These are phyloP conservation scores for Neotoma lepida DNA, from an alignment of 2,113 vertebrate genomes.

Conservation along the genomic window DNA sequence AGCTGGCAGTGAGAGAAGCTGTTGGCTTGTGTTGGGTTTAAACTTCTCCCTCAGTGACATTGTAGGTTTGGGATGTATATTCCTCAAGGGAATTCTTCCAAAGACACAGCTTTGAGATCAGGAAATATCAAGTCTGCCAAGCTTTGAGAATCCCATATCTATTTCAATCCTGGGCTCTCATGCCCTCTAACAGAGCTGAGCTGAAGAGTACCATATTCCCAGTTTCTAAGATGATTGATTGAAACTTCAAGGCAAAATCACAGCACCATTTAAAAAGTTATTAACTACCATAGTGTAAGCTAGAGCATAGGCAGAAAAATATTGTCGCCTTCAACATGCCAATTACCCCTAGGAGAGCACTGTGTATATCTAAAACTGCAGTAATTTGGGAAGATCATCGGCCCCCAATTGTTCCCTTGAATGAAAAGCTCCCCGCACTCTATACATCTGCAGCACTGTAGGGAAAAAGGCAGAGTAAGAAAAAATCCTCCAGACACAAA, in stretches of 20 bases:
- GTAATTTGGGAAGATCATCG: not conserved
- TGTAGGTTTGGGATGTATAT: not conserved
- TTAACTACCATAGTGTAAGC: not conserved
- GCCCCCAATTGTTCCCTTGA: not conserved
- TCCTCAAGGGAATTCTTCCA: not conserved
- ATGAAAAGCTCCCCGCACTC: not conserved
- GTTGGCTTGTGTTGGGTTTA: not conserved
- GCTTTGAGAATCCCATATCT: not conserved
- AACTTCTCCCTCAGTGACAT: not conserved
- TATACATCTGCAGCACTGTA: fast-evolving
- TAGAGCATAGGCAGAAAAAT: not conserved
- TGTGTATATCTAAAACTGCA: too few relatives aligned
- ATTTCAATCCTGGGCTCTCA: not conserved
- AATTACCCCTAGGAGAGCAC: not conserved
- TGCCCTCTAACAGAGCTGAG: not conserved
- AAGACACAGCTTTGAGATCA: not conserved
- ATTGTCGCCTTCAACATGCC: too few relatives aligned
- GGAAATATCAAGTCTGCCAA: too few relatives aligned
- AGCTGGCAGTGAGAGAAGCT: not conserved
- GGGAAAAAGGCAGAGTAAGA: fast-evolving
- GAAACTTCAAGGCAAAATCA: not conserved
- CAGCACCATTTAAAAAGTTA: not conserved
- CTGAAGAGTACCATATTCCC: not conserved
- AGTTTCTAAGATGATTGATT: not conserved
- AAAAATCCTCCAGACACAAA: not conserved